Evolutionary conservation across 1,140 invertebrate species (phyloP), one percentile per base, ranked within the genome.

Genomic region (Pinna nobilis): DNA sequence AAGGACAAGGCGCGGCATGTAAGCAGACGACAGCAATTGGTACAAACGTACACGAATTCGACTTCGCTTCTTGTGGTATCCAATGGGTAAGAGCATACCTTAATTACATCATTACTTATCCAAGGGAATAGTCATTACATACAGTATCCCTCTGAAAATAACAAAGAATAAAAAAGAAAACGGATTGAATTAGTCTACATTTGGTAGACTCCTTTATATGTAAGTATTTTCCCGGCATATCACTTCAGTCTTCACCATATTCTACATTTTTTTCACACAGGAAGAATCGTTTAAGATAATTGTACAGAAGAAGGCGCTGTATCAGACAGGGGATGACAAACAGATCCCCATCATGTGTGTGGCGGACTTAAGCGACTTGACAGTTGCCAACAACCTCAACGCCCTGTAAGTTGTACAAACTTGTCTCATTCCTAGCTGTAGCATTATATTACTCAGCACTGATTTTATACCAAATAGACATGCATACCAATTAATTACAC

Each of bases 301-400:
- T 6, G 61, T 79, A 11, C 77, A 79, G 55, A 79, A 76, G 70
- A 76, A 79, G 13, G 20, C 70, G 0, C 44, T 79, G 30, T 79
- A 79, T 32, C 77, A 79, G 73, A 79, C 77, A 3, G 77, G 77
- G 9, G 73, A 71, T 3, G 77, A 78, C 65, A 78, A 78, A 71
- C 73, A 79, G 66, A 79, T 79, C 32, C 77, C 77, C 0, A 68
- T 79, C 39, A 79, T 79, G 77, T 79, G 77, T 66, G 59, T 75
- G 20, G 66, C 70, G 2, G 77, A 79, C 44, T 70, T 79, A 3
- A 49, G 41, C 4, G 77, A 79, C 55, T 57, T 79, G 13, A 66
- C 73, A 9, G 60, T 79, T 18, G 35, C 11, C 47, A 72, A 63
- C 53, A 60, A 44, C 28, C n/a, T 73, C 28, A 71, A 73, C 41